phyloP scores from a whole-genome alignment of 2,888 invertebrate species.

The Rotaria sp. region DNA sequence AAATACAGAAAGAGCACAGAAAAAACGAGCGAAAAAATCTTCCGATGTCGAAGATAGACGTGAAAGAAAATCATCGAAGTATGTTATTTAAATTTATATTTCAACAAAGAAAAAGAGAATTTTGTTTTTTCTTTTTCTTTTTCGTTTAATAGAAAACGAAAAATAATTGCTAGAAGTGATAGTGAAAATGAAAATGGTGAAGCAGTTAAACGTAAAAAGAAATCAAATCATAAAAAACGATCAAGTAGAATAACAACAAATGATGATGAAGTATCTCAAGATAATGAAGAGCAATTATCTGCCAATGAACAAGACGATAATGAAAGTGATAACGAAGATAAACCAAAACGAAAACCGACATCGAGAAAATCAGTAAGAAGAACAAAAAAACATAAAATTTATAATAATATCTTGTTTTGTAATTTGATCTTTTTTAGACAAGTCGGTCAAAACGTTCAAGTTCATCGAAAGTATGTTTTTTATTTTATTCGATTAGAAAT shows the following conservation, averaged over 20 bases:
- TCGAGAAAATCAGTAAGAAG: conserved; percentile 28
- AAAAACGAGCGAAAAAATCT: background rate
- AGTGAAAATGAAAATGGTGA: conserved; percentile 35
- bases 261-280: background rate
- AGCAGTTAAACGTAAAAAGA: conserved; percentile 21
- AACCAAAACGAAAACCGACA: background rate
- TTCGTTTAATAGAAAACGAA: background rate
- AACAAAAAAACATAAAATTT: background rate
- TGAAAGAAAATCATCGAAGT: conserved; percentile 18
- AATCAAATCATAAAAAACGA: conserved; percentile 25
- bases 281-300: conserved; percentile 20
- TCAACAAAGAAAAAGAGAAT: background rate
- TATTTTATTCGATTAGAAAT: too few species aligned
- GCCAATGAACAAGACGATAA: conserved; percentile 3
- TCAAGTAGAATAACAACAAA: conserved; percentile 28
- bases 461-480: background rate
- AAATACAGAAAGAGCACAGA: background rate
- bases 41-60: background rate
- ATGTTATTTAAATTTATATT: background rate
- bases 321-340: background rate
- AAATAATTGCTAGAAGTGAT: conserved; percentile 19
- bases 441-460: background rate
- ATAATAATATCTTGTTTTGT: background rate
- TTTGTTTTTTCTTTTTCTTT: background rate
- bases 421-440: background rate